Conservation (phyloP, 1,140 invertebrate species). For the Temnothorax curvispinosus region DNA sequence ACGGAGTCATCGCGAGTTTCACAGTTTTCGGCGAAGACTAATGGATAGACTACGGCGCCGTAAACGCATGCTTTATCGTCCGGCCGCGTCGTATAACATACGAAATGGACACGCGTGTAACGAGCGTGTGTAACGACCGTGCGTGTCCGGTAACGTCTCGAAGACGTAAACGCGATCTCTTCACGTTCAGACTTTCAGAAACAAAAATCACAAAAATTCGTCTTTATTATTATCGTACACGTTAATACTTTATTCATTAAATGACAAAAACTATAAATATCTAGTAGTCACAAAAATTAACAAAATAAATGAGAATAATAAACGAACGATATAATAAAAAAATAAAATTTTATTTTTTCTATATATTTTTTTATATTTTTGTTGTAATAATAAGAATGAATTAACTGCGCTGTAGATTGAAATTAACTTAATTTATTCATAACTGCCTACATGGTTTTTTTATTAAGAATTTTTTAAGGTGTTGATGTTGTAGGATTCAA, state of each 20-base stretch:
- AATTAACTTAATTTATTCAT: slow-evolving; percentile 3
- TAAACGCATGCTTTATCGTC: slow-evolving; percentile 45
- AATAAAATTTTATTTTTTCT: background rate
- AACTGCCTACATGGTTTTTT: background rate
- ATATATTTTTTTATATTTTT: background rate
- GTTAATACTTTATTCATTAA: background rate
- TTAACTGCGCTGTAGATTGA: background rate
- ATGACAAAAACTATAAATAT: background rate
- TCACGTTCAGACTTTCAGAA: background rate
- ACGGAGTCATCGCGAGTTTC: slow-evolving; percentile 26
- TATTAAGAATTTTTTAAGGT: background rate
- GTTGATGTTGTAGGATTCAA: background rate
- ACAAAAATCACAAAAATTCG: background rate
- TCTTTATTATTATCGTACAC: background rate
- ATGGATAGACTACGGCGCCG: slow-evolving; percentile 39
- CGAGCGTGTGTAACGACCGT: background rate
- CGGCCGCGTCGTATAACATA: slow-evolving; percentile 9
- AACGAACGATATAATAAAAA: background rate
- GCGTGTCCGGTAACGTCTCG: background rate
- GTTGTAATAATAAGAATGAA: background rate
- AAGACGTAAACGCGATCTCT: background rate
- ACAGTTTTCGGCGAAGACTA: slow-evolving; percentile 44
- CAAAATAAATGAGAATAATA: background rate
- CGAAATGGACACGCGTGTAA: slow-evolving; percentile 18
- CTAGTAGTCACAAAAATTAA: background rate